These are phyloP conservation scores for Dromius quadrimaculatus DNA, from an alignment of 2,888 invertebrate species.

Conservation along the genomic window DNA sequence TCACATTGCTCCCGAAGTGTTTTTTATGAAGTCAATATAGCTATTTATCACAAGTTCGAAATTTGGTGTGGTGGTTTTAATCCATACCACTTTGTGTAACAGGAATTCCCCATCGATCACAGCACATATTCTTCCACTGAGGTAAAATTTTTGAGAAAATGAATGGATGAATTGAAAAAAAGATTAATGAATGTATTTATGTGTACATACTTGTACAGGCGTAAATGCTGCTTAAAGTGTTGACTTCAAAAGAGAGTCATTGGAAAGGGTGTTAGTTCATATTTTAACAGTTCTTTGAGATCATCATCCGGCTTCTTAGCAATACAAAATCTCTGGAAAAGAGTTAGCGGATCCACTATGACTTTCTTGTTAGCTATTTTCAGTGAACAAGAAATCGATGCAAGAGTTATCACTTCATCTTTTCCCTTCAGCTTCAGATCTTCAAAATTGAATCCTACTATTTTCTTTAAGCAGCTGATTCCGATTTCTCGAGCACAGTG, in stretches of 20 bases:
- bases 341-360: slow-evolving; percentile 52
- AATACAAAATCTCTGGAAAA: slow-evolving; percentile 57
- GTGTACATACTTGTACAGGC: too few relatives aligned
- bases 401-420: slow-evolving; percentile 53
- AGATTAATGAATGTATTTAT: too few relatives aligned
- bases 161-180: too few relatives aligned
- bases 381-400: background rate
- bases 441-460: slow-evolving; percentile 51
- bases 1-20: too few relatives aligned
- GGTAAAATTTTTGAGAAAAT: too few relatives aligned
- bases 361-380: slow-evolving; percentile 44
- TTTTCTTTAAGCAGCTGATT: slow-evolving; percentile 41
- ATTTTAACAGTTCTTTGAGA: slow-evolving; percentile 45
- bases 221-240: too few relatives aligned
- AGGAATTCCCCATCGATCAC: too few relatives aligned
- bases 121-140: too few relatives aligned
- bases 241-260: background rate
- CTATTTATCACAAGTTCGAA: too few relatives aligned
- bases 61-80: too few relatives aligned
- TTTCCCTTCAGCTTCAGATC: slow-evolving; percentile 56
- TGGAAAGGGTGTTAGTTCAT: background rate
- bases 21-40: too few relatives aligned
- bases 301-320: slow-evolving; percentile 57
- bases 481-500: slow-evolving; percentile 41
- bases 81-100: too few relatives aligned